phyloP scores from a whole-genome alignment of 2,888 invertebrate species.

The Actias luna region DNA sequence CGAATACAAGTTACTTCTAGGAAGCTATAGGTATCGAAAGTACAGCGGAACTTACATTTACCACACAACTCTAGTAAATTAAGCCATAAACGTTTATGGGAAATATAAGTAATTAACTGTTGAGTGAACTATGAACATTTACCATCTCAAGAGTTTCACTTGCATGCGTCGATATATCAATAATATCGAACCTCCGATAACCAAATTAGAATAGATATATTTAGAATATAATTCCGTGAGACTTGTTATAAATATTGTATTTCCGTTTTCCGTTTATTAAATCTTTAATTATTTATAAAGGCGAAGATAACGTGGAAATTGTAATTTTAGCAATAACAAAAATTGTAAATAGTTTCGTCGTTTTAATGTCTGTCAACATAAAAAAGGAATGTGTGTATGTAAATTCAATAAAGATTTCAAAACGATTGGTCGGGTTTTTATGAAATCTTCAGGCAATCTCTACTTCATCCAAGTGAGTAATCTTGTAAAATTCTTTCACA shows the following conservation, averaged over 20 bases:
- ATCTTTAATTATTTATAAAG: no score
- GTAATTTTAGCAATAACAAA: no score
- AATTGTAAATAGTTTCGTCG: no score
- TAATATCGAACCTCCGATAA: neutral
- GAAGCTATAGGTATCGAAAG: neutral
- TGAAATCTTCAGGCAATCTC: no score
- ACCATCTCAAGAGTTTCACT: neutral
- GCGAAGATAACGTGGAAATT: no score
- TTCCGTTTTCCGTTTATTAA: no score
- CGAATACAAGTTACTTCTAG: neutral
- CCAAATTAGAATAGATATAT: neutral
- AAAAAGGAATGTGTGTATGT: no score
- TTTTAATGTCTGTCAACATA: no score
- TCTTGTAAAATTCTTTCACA: no score
- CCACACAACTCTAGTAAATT: neutral
- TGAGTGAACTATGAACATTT: neutral
- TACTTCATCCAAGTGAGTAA: no score
- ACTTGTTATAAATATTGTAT: neutral
- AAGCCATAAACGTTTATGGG: neutral
- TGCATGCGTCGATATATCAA: neutral
- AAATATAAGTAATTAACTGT: neutral
- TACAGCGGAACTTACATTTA: neutral
- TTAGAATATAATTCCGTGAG: neutral
- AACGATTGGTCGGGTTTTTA: no score
- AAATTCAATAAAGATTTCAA: no score